Base-by-base conservation (phyloP, 2,888 invertebrate genomes). In the Antheraea yamamai region DNA sequence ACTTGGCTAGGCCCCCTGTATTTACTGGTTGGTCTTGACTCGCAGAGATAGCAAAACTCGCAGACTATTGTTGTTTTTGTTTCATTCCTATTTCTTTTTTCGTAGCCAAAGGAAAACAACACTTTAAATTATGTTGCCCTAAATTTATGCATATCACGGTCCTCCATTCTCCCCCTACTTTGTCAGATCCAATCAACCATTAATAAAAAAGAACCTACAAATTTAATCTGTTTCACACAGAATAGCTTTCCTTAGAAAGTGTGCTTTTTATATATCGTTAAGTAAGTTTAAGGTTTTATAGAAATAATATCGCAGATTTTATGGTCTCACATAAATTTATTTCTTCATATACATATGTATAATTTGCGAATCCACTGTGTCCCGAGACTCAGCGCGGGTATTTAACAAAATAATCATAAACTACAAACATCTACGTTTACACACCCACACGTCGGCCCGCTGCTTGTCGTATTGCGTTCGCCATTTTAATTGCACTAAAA, bases 321-420 rank as follows among this genome's bases (percentile, higher is more conserved):
- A 92, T 92, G 92, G 92, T 94, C 91, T 94, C 94, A 95, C 94
- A 95, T 95, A 94, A 92, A 94, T 94, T 94, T 94, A 94, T 94
- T 95, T 93, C 92, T 91, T 90, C 94, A 95, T 94, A 95, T 95
- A 95, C 94, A 94, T 94, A 94, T 94, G 94, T 95, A 95, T 94
- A 94, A 92, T 92, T 91, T 92, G 92, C 94, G 94, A 94, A 94
- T 94, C 94, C 94, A 93, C 93, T 92, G 93, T 94, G 93, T 88
- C 93, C 91, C 91, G 92, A 91, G 92, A 91, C 93, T 92, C 89
- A 91, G 91, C 90, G 93, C 90, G 92, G 93, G 92, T 89, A 85
- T 85, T 89, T 92, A 91, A 93, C 89, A 93, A 93, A 94, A 92
- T 91, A 92, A 92, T 89, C 85, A 87, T 89, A 83, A 85, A 87